Percentiles rank a stretch among this genome's conserved stretches.
Evolutionary conservation across 2,113 vertebrate species (phyloP).

Genomic region (Salminus brasiliensis): DNA sequence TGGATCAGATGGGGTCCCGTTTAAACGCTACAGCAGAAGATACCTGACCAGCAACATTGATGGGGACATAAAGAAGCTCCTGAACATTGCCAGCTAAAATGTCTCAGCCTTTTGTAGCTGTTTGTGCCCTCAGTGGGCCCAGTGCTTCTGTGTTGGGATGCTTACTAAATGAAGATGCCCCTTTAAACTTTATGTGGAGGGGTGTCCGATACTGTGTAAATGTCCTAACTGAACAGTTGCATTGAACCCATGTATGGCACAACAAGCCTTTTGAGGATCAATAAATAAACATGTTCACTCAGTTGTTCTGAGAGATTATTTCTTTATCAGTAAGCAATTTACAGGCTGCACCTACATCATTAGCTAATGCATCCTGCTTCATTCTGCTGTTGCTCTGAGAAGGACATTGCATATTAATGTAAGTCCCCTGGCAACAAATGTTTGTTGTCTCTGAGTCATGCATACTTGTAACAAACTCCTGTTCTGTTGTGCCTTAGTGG

Average conservation of each 20-base stretch:
- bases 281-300: slow-evolving; percentile 66
- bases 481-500: not conserved
- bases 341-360: not conserved
- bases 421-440: slow-evolving; percentile 3
- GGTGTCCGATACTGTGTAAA: slow-evolving; percentile 70
- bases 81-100: slow-evolving; percentile 50
- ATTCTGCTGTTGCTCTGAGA: not conserved
- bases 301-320: not conserved
- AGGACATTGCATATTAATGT: slow-evolving; percentile 31
- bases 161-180: slow-evolving; percentile 76
- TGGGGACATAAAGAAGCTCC: slow-evolving; percentile 80
- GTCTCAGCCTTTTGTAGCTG: not conserved
- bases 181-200: slow-evolving; percentile 65
- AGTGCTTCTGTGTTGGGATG: slow-evolving; percentile 62
- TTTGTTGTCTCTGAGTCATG: slow-evolving; percentile 4
- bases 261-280: slow-evolving; percentile 50
- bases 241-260: slow-evolving; percentile 62
- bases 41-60: slow-evolving; percentile 81
- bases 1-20: slow-evolving; percentile 75
- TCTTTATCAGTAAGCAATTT: not conserved
- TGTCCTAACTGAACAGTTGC: slow-evolving; percentile 55
- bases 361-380: not conserved
- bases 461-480: not conserved
- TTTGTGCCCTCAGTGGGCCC: slow-evolving; percentile 63
- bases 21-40: slow-evolving; percentile 81